These are phyloP conservation scores for Mesocentrotus franciscanus DNA, from an alignment of 53 echinoderm and acorn worm species.

Conservation along the genomic window DNA sequence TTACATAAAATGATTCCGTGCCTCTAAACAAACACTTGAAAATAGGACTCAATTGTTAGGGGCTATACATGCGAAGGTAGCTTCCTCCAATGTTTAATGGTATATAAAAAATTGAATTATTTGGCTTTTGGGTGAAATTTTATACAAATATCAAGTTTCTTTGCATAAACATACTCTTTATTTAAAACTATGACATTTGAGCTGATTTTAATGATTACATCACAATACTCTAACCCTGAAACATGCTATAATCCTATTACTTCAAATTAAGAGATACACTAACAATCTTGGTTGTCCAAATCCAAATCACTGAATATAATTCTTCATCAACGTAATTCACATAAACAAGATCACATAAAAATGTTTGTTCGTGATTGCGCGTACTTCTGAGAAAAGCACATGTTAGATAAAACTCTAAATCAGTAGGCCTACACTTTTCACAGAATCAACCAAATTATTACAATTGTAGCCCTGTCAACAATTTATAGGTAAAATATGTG, in stretches of 20 bases:
- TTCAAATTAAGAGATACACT: neutral
- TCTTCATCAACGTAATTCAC: neutral
- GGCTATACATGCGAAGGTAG: neutral
- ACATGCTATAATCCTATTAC: neutral
- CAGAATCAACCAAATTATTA: neutral
- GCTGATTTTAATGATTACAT: neutral
- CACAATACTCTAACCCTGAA: neutral
- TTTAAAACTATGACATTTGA: neutral
- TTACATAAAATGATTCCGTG: conserved; percentile 42
- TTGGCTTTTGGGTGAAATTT: neutral
- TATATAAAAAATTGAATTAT: conserved; percentile 32
- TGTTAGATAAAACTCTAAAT: neutral
- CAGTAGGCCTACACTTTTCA: neutral
- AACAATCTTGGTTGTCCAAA: neutral
- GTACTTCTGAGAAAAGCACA: neutral
- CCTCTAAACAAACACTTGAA: neutral
- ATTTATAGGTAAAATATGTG: neutral
- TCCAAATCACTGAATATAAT: neutral
- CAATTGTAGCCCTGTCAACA: neutral
- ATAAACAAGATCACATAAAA: neutral
- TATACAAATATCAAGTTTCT: neutral
- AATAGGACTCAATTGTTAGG: neutral
- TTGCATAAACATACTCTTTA: conserved; percentile 8
- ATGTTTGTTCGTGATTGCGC: neutral
- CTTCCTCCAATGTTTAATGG: neutral